Percentiles rank a stretch among this genome's conserved stretches.
Conservation (phyloP, 1,140 invertebrate genomes). For the Bombus superbus region DNA sequence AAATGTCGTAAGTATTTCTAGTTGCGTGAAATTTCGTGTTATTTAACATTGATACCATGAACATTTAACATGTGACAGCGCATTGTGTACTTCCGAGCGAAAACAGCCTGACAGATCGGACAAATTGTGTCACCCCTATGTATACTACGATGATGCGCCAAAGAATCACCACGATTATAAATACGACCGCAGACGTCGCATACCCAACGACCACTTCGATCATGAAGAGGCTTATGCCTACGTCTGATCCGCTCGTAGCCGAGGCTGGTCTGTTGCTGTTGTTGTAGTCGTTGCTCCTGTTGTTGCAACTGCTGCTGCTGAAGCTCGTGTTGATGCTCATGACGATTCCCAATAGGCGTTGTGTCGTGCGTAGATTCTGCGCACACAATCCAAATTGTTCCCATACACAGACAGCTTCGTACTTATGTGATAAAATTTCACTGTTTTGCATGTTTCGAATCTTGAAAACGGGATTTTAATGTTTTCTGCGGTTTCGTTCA, state of each 20-base stretch:
- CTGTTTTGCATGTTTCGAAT: neutral
- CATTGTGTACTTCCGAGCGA: conserved; percentile 83
- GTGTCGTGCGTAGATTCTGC: conserved; percentile 79
- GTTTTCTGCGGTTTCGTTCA: conserved; percentile 32
- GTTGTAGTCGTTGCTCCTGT: conserved; percentile 21
- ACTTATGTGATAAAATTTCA: conserved; percentile 59
- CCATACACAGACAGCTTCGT: conserved; percentile 66
- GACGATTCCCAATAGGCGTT: conserved; percentile 65
- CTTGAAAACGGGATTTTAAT: neutral
- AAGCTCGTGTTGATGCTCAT: conserved; percentile 36
- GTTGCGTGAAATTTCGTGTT: conserved; percentile 25
- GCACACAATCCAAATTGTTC: conserved; percentile 83
- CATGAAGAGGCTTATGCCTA: conserved; percentile 76
- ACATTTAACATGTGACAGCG: conserved; percentile 82
- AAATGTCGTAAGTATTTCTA: neutral
- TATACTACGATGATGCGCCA: conserved; percentile 83
- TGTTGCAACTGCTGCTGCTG: conserved; percentile 32
- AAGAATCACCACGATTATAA: conserved; percentile 81
- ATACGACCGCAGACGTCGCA: conserved; percentile 82
- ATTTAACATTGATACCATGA: conserved; percentile 79
- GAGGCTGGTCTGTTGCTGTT: conserved; percentile 37
- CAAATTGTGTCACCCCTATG: conserved; percentile 83
- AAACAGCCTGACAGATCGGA: conserved; percentile 82
- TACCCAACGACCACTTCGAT: conserved; percentile 80
- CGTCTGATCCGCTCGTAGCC: conserved; percentile 64